Conservation (phyloP, 2,797 vertebrate genomes). For the Lacerta agilis region DNA sequence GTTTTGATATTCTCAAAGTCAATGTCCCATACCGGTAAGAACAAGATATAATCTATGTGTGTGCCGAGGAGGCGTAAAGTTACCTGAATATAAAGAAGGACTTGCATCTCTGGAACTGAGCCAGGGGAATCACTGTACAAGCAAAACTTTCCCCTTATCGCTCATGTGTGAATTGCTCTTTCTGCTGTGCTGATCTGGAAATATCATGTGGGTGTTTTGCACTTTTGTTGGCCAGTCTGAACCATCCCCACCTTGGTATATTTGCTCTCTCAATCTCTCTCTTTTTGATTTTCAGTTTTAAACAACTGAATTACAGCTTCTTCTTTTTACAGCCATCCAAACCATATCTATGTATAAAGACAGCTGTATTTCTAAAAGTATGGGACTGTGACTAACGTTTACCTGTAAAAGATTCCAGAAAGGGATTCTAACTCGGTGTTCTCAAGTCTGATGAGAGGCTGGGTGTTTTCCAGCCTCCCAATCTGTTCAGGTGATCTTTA, state of each 20-base stretch:
- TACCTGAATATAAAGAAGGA: constrained; percentile 28
- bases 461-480: no score
- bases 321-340: no score
- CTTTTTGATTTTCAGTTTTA: no score
- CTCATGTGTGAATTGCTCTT: constrained; percentile 42
- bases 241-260: constrained; percentile 14
- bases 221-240: constrained; percentile 58
- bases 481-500: no score
- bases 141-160: not conserved
- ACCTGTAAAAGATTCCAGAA: no score
- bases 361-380: no score
- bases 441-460: no score
- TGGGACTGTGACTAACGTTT: no score
- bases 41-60: constrained; percentile 55
- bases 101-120: not conserved
- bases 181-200: constrained; percentile 71
- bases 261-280: no score
- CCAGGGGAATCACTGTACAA: constrained; percentile 6
- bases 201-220: constrained; percentile 52
- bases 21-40: constrained; percentile 67
- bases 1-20: constrained; percentile 68
- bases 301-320: no score
- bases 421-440: no score
- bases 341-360: no score
- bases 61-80: constrained; percentile 20